Percentiles rank a stretch among this genome's conserved stretches.
These are phyloP conservation scores for Percina caprodes DNA, from an alignment of 2,113 vertebrate genomes.

Conservation along the genomic window DNA sequence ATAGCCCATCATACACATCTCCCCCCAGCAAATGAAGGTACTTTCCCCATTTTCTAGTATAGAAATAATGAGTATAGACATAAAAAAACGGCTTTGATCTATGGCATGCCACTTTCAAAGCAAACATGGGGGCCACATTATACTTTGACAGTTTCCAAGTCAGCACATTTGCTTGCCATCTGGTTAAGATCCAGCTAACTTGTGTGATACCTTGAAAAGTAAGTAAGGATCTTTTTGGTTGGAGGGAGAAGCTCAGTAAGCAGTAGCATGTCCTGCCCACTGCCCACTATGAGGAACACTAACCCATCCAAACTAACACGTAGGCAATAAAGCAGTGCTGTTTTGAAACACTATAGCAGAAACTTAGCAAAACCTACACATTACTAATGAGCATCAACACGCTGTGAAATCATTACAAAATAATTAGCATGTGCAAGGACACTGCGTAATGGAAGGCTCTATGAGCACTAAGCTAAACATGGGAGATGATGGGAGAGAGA, in stretches of 20 bases:
- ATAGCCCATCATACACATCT: no score
- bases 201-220: background rate
- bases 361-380: constrained; percentile 51
- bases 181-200: background rate
- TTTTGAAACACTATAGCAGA: constrained; percentile 28
- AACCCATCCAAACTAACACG: background rate
- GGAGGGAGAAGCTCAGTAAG: background rate
- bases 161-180: background rate
- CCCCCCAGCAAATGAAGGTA: no score
- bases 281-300: background rate
- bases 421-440: constrained; percentile 74
- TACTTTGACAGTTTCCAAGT: background rate
- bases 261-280: background rate
- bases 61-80: background rate
- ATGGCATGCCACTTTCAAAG: background rate
- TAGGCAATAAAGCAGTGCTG: constrained; percentile 15
- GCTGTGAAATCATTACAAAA: constrained; percentile 74
- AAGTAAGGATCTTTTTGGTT: background rate
- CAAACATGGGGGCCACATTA: background rate
- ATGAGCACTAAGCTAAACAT: constrained; percentile 47
- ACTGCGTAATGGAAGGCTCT: constrained; percentile 59
- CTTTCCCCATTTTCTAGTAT: no score
- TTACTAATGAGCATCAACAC: constrained; percentile 63
- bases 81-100: background rate
- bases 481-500: constrained; percentile 20